Base-by-base conservation (phyloP, 30 jellyfish, hydroid and myxozoan genomes). In the Hydractinia echinata region DNA sequence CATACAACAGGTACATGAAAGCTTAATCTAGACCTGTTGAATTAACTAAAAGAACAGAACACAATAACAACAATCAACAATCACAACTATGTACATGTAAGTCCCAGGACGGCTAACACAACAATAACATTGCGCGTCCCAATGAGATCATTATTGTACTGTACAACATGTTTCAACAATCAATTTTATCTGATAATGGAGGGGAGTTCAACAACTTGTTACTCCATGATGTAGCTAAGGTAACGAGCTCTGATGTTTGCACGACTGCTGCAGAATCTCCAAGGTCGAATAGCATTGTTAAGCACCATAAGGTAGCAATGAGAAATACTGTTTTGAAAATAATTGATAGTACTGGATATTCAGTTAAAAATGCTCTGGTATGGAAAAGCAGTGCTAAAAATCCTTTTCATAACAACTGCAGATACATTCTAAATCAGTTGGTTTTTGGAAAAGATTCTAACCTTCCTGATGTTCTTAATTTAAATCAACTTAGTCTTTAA, bases 251-350 rank as follows among this genome's bases (percentile, higher is more conserved):
- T 13, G 15, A 13, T 11, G 69, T 58, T 11, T 13, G 18, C 1
- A 58, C 69, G 13, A 56, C 68, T 56, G 68, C 68, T n/a, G 68
- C 68, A 9, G 68, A 56, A 56, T 56, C 68, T 9, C 68, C 68
- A 9, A 11, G 19, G 69, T 58, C 69, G 18, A 58, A 58, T 58
- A 16, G 69, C 15, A 58, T 58, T 58, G 1, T 58, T 16, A 16
- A 58, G 69, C 69, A 58, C 15, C 69, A 58, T 58, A 58, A 1
- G 15, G 69, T 16, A 13, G 69, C 69, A 13, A 2, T 58, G 15
- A 13, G 19, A 58, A 58, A 58, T 16, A 58, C 19, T 13, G 69
- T 58, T 58, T 58, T 58, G 69, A 58, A 58, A 16, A 58, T 58
- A 11, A 16, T 58, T 58, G 69, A 58, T 58, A 16, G 19, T 58